Conservation (phyloP, 2,797 vertebrate species). For the Acestrorhynchus altus region DNA sequence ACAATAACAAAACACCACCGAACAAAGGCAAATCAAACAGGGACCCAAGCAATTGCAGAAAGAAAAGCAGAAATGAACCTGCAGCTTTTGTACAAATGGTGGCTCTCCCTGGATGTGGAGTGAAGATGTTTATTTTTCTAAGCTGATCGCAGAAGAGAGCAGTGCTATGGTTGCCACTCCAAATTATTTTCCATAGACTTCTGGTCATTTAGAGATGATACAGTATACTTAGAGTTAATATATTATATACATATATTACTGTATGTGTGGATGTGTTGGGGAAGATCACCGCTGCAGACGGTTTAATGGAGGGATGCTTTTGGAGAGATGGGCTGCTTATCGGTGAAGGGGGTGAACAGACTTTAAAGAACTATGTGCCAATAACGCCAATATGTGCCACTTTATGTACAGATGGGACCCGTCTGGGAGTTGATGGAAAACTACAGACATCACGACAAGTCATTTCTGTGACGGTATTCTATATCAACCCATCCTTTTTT, state of each 20-base stretch:
- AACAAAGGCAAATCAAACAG: constrained; percentile 42
- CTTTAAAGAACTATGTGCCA: constrained; percentile 97
- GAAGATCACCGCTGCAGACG: constrained; percentile 64
- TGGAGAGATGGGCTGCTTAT: constrained; percentile 63
- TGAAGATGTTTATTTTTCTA: constrained; percentile 99
- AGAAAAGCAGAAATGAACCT: constrained; percentile 42
- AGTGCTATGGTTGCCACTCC: constrained; percentile 78
- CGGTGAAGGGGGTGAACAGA: constrained; percentile 75
- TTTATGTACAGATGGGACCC: constrained; percentile 81
- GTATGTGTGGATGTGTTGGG: constrained; percentile 64
- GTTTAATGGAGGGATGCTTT: constrained; percentile 66
- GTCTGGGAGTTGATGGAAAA: constrained; percentile 72
- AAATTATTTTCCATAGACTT: constrained; percentile 76
- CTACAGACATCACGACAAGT: constrained; percentile 67
- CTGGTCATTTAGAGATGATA: constrained; percentile 72
- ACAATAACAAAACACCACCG: constrained; percentile 35
- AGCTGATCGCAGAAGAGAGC: constrained; percentile 76
- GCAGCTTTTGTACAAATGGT: constrained; percentile 63
- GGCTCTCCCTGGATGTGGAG: constrained; percentile 84
- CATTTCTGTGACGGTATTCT: constrained; percentile 73
- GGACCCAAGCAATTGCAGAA: constrained; percentile 44
- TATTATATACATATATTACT: constrained; percentile 70
- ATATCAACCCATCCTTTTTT: constrained; percentile 74
- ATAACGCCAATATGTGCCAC: constrained; percentile 99
- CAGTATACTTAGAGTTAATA: constrained; percentile 67